Base-by-base conservation (phyloP, 2,113 vertebrate genomes). In the Tenrec ecaudatus region DNA sequence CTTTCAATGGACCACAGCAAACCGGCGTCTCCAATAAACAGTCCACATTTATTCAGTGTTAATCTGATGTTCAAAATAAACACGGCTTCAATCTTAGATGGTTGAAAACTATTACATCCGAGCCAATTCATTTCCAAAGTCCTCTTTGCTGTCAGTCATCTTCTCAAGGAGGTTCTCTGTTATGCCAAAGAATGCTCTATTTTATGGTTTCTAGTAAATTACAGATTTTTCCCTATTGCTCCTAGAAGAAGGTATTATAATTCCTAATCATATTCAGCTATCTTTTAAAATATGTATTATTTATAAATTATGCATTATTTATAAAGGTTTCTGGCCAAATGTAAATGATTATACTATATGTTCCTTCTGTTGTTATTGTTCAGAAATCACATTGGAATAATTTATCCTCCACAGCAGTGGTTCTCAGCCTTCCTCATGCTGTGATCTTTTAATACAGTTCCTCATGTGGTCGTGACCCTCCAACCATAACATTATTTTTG, bases 261-360 rank as follows among this genome's bases (percentile, higher is more conserved):
- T 83, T 57, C 17, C 62, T 86, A 81, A 84, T 93, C 36, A 88
- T 29, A 88, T 71, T 94, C 89, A 83, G 17, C 12, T 87, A 2
- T 69, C 81, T 92, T 92, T 82, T 82, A 29, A 92, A 90, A 68
- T 36, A 85, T 89, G 2, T 57, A 73, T 94, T 85, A 83, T 84
- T 90, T 88, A 68, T 75, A 82, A 94, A 38, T 78, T 82, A 23
- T 88, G 2, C 27, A 60, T 95, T 73, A 93, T 83, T 89, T 94
- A 68, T 77, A 82, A 82, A 93, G 38, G 36, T n/a, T 93, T 90
- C 58, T 80, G 66, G 40, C 29, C 75, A 92, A 89, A 94, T 66
- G 20, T 31, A 94, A 80, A 86, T 83, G 33, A 88, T 66, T 57
- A 88, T 31, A 76, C 10, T 62, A 36, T 62, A 77, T 43, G 4